Conservation (phyloP, 64 coral and sea anemone species). For the Pachyseris speciosa region DNA sequence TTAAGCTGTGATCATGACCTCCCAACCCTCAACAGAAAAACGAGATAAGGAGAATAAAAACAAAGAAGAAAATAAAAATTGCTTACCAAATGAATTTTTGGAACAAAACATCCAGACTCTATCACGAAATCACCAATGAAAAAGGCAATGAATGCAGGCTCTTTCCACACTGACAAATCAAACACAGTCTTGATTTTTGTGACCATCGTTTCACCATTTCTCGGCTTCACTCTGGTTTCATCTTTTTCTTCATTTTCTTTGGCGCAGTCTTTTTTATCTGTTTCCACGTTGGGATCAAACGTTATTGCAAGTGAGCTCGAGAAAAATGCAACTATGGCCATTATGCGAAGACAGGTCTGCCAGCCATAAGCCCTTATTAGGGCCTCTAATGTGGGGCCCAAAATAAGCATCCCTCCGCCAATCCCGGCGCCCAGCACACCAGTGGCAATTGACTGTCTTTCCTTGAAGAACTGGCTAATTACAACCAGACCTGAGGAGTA, state of each 20-base stretch:
- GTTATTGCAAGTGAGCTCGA: conserved; percentile 46
- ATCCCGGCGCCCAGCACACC: conserved; percentile 33
- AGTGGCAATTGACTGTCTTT: conserved; percentile 27
- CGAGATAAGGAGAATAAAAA: too few relatives aligned
- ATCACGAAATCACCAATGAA: neutral
- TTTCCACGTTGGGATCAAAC: conserved; percentile 25
- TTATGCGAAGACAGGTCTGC: conserved; percentile 45
- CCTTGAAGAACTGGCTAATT: conserved; percentile 61
- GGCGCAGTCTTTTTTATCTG: neutral
- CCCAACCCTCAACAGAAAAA: too few relatives aligned
- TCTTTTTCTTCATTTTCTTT: neutral
- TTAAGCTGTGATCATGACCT: too few relatives aligned
- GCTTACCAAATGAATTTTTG: conserved; percentile 51
- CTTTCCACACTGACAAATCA: conserved; percentile 54
- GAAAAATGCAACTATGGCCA: conserved; percentile 14
- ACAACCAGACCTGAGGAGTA: conserved; percentile 30
- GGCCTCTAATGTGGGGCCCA: conserved; percentile 5
- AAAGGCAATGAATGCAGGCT: conserved; percentile 5
- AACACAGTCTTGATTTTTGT: neutral
- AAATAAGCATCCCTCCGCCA: conserved; percentile 43
- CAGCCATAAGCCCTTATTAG: conserved; percentile 45
- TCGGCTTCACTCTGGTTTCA: neutral
- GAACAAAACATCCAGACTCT: conserved; percentile 33
- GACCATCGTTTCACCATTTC: neutral
- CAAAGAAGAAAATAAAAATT: neutral